Base-by-base conservation (phyloP, 2,888 invertebrate species). In the Trichopria drosophilae region DNA sequence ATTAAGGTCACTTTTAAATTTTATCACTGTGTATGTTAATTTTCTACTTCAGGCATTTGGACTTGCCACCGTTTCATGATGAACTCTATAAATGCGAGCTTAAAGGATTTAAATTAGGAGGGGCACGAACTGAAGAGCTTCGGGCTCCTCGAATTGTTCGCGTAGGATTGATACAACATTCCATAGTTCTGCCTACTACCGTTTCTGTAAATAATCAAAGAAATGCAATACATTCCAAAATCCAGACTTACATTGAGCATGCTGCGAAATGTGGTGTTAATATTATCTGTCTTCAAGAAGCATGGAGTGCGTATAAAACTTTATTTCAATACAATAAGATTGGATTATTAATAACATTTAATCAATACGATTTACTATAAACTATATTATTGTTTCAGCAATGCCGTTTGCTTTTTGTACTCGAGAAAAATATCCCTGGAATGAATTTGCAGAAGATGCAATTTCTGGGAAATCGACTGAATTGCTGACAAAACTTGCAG, bases 331-430 rank as follows among this genome's bases (percentile, higher is more conserved):
- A n/a, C n/a, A n/a, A n/a, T n/a, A n/a, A n/a, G n/a, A n/a, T n/a
- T n/a, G n/a, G n/a, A n/a, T n/a, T n/a, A n/a, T n/a, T n/a, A n/a
- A n/a, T n/a, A n/a, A n/a, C n/a, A n/a, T n/a, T n/a, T n/a, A n/a
- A n/a, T n/a, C n/a, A n/a, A n/a, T n/a, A n/a, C n/a, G n/a, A n/a
- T n/a, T n/a, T n/a, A n/a, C n/a, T n/a, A n/a, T n/a, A n/a, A n/a
- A n/a, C n/a, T n/a, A n/a, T n/a, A n/a, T 15, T 39, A 5, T 9
- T 19, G 7, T 48, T 40, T 6, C 23, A 94, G 93, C 87, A 3
- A 97, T 98, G 96, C 98, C 99, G 0, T 99, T 99, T 79, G 95
- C 92, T 6, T 92, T 99, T 68, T 98, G 98, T 71, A 99, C 99
- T 0, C 80, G 92, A 41, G 93, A 95, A 75, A 94, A 91, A 68